These are phyloP conservation scores for Psittacus erithacus DNA, from an alignment of 2,113 vertebrate genomes.

Conservation along the genomic window DNA sequence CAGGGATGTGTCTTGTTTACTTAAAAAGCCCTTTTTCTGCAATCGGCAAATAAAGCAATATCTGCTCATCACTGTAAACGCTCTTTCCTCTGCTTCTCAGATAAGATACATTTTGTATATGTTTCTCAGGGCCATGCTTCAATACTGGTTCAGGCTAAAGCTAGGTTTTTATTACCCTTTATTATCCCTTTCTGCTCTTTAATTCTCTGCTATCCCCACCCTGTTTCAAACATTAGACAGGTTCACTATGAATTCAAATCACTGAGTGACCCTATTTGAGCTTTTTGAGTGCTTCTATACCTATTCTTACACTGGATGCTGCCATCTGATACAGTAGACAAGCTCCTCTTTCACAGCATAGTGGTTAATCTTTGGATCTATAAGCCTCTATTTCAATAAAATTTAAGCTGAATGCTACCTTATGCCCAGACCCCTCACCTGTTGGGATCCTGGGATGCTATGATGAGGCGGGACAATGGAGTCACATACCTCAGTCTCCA, in stretches of 20 bases:
- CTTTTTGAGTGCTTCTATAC: neutral
- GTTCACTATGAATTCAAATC: neutral
- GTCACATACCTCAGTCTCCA: neutral
- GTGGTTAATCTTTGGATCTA: neutral
- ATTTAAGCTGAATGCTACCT: neutral
- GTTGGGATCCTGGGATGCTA: neutral
- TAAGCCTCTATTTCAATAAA: fast-evolving
- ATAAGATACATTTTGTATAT: neutral
- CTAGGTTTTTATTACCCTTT: neutral
- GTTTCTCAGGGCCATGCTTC: neutral
- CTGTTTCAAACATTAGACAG: neutral
- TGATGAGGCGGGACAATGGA: neutral
- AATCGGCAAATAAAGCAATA: neutral
- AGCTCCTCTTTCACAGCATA: neutral
- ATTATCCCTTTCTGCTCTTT: neutral
- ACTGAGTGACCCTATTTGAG: neutral
- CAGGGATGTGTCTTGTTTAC: neutral
- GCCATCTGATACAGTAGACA: neutral
- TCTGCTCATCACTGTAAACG: neutral
- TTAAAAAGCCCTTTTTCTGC: neutral
- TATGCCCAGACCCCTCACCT: neutral
- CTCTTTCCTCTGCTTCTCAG: neutral
- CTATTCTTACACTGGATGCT: neutral
- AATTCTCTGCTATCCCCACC: neutral
- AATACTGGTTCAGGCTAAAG: neutral